Evolutionary conservation across 2,888 invertebrate genomes (phyloP), one percentile per base, ranked within the genome.

Genomic region (Idaea aversata): DNA sequence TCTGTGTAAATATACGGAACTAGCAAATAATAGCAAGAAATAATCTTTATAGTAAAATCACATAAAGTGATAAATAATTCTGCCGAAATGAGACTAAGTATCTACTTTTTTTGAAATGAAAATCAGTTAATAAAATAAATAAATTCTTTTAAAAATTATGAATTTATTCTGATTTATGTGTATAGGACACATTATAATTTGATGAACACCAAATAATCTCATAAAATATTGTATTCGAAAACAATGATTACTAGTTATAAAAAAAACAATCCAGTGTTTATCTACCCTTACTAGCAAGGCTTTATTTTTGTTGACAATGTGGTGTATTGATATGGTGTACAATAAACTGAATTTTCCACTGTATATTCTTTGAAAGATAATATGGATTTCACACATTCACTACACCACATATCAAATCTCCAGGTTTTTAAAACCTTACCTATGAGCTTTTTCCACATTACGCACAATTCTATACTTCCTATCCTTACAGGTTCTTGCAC

Each of bases 401-500:
- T 67, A 65, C 72, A 65, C 67, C 64, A 70, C 64, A 57, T 1
- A 34, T 62, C 64, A 59, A 63, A 68, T 72, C 82, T 79, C 77
- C 84, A 86, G 88, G 88, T 84, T 83, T 73, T 71, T 74, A 71
- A 75, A 75, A 79, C 81, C 82, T 79, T 77, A 85, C 84, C 81
- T 80, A 83, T 82, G 71, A 76, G 74, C 63, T 79, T 76, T 64
- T 81, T 82, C 79, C 78, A 78, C 67, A 65, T 74, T 71, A 72
- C 70, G 72, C 78, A 70, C 65, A 65, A 69, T 66, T 76, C 25
- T 25, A 25, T 25, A 25, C 25, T 25, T 25, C 25, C 25, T 25
- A 25, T 83, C 70, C 35, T 90, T 91, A 58, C 90, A 93, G 93
- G 93, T 93, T 93, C 72, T 90, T 93, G 64, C 91, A 88, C 81